Conservation (phyloP, 2,888 invertebrate species). For the Agonopterix arenella region DNA sequence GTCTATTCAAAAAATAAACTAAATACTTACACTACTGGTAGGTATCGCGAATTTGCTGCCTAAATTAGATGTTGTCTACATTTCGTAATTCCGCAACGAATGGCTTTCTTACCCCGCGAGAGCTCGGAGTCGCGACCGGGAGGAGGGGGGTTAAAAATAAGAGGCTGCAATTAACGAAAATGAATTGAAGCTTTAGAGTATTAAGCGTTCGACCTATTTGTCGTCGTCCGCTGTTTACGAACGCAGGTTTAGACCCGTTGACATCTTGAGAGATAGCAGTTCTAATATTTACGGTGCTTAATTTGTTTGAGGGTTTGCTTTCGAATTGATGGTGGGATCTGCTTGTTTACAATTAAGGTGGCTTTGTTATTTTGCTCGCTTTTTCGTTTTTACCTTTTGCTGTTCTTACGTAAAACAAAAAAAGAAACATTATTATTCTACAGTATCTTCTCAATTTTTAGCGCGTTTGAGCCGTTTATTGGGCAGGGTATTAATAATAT, state of each 20-base stretch:
- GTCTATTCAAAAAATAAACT: too few species aligned
- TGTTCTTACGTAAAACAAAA: slow-evolving; percentile 6
- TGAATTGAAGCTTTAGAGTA: slow-evolving; percentile 52
- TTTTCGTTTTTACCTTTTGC: not conserved
- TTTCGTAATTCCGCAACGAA: not conserved
- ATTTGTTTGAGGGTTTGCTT: slow-evolving; percentile 37
- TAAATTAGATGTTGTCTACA: too few species aligned
- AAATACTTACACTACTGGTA: too few species aligned
- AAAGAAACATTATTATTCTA: not conserved
- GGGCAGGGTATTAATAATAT: too few species aligned
- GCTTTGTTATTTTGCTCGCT: slow-evolving; percentile 1
- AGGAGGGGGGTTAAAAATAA: slow-evolving; percentile 25
- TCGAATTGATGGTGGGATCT: slow-evolving; percentile 30
- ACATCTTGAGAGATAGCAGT: slow-evolving; percentile 44
- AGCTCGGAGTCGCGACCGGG: not conserved
- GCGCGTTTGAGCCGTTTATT: too few species aligned
- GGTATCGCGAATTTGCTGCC: too few species aligned
- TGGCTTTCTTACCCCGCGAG: not conserved
- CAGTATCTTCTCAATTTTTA: too few species aligned
- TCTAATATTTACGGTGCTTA: slow-evolving; percentile 44
- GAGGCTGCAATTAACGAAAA: slow-evolving; percentile 48
- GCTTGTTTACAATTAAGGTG: slow-evolving; percentile 23
- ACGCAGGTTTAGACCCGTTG: slow-evolving; percentile 34
- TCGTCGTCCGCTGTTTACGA: slow-evolving; percentile 24
- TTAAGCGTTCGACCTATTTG: slow-evolving; percentile 41